A percentile compares a stretch with the other conserved stretches of the same genome.
Evolutionary conservation across 2,797 vertebrate species (phyloP).

Genomic region (Eremophila alpestris): DNA sequence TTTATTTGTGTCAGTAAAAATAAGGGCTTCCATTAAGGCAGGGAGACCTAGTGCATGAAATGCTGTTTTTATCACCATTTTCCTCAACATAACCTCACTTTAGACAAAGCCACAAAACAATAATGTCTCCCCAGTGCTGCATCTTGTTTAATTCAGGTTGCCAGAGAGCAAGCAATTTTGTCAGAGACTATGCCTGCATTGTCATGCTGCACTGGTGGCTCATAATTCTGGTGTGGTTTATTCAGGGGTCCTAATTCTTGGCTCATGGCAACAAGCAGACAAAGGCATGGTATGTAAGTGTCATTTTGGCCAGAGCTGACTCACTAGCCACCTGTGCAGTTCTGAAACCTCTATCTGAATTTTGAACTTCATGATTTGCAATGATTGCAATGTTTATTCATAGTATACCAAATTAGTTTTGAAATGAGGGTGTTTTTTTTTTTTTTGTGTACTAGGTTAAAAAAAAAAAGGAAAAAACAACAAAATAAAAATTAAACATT

Average conservation of each 20-base stretch:
- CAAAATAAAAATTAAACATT: accelerated
- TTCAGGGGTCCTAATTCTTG: neutral
- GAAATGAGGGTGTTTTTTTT: neutral
- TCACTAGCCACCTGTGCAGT: neutral
- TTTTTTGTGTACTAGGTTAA: neutral
- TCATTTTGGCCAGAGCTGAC: neutral
- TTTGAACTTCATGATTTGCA: neutral
- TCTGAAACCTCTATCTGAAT: neutral
- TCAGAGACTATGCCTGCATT: neutral
- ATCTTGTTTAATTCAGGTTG: conserved; percentile 20
- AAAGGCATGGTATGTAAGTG: neutral
- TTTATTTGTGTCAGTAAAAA: conserved; percentile 62
- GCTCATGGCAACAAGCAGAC: neutral
- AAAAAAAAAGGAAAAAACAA: neutral
- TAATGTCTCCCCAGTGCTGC: neutral
- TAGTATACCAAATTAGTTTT: neutral
- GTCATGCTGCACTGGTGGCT: neutral
- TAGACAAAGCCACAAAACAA: conserved; percentile 31
- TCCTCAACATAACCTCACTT: conserved; percentile 13
- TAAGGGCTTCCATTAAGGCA: conserved; percentile 5
- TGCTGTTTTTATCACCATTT: conserved; percentile 38
- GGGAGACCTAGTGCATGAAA: neutral
- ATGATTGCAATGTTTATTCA: neutral
- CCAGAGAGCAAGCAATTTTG: neutral
- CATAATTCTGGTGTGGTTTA: neutral